Base-by-base conservation (phyloP, 2,797 vertebrate genomes). In the Acomys russatus region DNA sequence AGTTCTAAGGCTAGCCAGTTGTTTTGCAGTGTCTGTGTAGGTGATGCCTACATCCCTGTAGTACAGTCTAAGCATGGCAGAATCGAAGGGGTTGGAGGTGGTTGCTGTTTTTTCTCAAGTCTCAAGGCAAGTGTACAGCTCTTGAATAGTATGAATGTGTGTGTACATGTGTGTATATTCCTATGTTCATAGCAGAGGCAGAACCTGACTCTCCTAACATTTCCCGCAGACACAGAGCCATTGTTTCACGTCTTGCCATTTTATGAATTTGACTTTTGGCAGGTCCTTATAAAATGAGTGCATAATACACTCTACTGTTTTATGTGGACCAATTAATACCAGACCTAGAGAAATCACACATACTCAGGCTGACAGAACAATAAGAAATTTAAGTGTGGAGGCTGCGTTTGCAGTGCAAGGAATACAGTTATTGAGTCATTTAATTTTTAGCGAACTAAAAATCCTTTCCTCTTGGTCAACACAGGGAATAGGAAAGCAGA, bases 401-500 rank as follows among this genome's bases (percentile, higher is more conserved):
- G 70, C 77, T 90, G 44, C 71, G 59, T 97, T 84, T 97, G 77
- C 70, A 94, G 88, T 51, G 83, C 85, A 85, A 94, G 94, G 86
- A 93, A 91, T 95, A 93, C 49, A 95, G 88, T n/a, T 88, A 25
- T 85, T 85, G 49, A 94, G 64, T 87, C 63, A 73, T 91, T 91
- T 93, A 49, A 90, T 90, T 95, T 96, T 92, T 88, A 96, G 85
- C 33, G 64, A 94, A 71, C 95, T 96, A 96, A 96, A 96, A 95
- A 89, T 91, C 0, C 0, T 94, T 96, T 95, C 66, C 59, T 95
- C 59, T 73, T 89, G 68, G 73, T 97, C 86, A 96, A 95, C 35
- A 83, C 68, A 44, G 85, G 78, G 88, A 88, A 70, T 88, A 92
- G 92, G 59, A 90, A 91, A 95, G 70, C 33, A 94, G 85, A 86